These are phyloP conservation scores for Catostomus latipinnis DNA, from an alignment of 2,797 vertebrate species.

Conservation along the genomic window DNA sequence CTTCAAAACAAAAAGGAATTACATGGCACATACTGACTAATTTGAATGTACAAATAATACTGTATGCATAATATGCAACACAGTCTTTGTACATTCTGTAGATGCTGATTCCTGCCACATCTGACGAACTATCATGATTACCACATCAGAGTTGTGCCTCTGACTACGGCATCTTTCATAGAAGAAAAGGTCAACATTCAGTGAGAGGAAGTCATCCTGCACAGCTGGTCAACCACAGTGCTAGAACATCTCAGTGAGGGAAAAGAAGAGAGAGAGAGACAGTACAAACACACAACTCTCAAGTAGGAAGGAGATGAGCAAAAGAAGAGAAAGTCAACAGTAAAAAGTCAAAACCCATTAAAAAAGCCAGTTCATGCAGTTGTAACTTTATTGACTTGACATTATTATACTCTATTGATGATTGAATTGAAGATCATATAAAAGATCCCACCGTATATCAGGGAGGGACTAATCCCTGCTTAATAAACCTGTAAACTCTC, in stretches of 20 bases:
- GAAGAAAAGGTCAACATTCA: slow-evolving; percentile 78
- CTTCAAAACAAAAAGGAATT: no score
- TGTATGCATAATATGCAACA: slow-evolving; percentile 3
- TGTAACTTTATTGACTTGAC: slow-evolving; percentile 41
- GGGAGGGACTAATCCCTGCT: slow-evolving; percentile 71
- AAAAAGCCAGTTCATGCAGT: slow-evolving; percentile 1
- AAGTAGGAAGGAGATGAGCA: slow-evolving; percentile 52
- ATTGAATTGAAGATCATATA: slow-evolving; percentile 59
- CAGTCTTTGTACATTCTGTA: slow-evolving; percentile 18
- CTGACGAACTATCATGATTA: slow-evolving; percentile 66
- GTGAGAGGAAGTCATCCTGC: slow-evolving; percentile 69
- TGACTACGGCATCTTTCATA: slow-evolving; percentile 65
- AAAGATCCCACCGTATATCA: slow-evolving; percentile 64
- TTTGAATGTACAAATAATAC: not conserved
- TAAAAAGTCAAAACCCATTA: slow-evolving; percentile 1
- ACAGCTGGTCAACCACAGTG: slow-evolving; percentile 68
- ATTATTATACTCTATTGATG: slow-evolving; percentile 45
- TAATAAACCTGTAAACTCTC: slow-evolving; percentile 71
- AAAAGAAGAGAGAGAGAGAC: slow-evolving; percentile 12
- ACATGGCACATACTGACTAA: no score
- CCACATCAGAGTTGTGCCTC: slow-evolving; percentile 69
- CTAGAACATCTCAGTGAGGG: slow-evolving; percentile 51
- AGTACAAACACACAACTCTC: slow-evolving; percentile 46
- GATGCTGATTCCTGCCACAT: slow-evolving; percentile 66
- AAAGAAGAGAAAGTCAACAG: slow-evolving; percentile 1